phyloP scores from a whole-genome alignment of 2,797 vertebrate genomes.

The Periophthalmus magnuspinnatus region DNA sequence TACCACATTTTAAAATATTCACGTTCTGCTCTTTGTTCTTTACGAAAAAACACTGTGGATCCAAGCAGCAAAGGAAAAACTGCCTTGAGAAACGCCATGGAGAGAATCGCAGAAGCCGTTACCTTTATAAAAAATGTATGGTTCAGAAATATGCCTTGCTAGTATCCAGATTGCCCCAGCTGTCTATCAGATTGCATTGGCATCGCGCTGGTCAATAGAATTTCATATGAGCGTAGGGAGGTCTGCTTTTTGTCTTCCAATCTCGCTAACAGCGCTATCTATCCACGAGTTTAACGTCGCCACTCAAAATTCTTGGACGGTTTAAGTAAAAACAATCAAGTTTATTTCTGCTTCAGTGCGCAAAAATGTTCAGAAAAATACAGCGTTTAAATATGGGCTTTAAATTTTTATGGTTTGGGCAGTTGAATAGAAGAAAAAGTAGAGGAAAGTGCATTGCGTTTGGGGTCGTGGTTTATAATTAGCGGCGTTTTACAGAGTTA shows the following conservation, averaged over 20 bases:
- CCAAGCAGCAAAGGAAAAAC: background rate
- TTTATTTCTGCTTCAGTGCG: background rate
- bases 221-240: background rate
- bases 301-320: background rate
- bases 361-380: background rate
- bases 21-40: background rate
- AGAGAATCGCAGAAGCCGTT: background rate
- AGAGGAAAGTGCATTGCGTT: no score
- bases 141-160: background rate
- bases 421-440: background rate
- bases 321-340: background rate
- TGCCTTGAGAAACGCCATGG: background rate
- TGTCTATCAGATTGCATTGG: no score
- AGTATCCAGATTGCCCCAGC: background rate
- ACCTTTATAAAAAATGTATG: background rate
- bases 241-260: background rate
- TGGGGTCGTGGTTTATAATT: no score
- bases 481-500: no score
- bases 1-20: background rate
- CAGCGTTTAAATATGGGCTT: background rate
- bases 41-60: background rate
- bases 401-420: background rate
- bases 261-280: background rate
- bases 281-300: background rate
- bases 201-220: background rate